Evolutionary conservation across 2,888 invertebrate genomes (phyloP), one percentile per base, ranked within the genome.

Genomic region (Andrena chrysosceles): DNA sequence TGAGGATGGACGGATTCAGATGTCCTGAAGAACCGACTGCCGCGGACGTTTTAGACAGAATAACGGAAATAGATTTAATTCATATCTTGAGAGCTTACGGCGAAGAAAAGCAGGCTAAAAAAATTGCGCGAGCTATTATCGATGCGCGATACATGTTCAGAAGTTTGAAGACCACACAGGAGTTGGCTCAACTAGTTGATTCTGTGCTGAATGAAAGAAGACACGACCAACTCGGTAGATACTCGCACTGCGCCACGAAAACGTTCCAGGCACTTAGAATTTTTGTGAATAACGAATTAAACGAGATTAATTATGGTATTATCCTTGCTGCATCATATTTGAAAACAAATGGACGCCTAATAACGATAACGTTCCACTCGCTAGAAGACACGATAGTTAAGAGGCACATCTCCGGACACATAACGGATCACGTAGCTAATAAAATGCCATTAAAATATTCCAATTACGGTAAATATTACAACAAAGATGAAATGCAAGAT

Each of bases 231-330:
- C 91, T 98, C 8, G 96, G 97, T 76, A 95, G 98, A 81, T 96
- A 95, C 2, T 94, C 97, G 2, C 98, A 99, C 90, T 95, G 96
- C 80, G 99, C 99, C 0, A 99, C 98, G 0, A 98, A 98, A 95
- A 96, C 98, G 0, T 99, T 99, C 94, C 97, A 98, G 95, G 99
- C 99, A 0, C 93, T 99, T 82, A 95, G 99, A 81, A 99, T 99
- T 90, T 99, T 99, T 94, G 98, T 99, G 0, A 99, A 99, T 93
- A 98, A 99, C 93, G 99, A 99, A 94, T 94, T 99, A 0, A 99
- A 99, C 93, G 99, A 99, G 95, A 95, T 99, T 1, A 98, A 99
- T 94, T 97, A 97, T 93, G 99, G 96, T 0, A 96, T 99, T 94
- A 93, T 97, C 31, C 90, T 98, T 73, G 97, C 98, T 0, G 96